Evolutionary conservation across 2,113 vertebrate species (phyloP), one percentile per base, ranked within the genome.

Genomic region (Phyllopteryx taeniolatus): DNA sequence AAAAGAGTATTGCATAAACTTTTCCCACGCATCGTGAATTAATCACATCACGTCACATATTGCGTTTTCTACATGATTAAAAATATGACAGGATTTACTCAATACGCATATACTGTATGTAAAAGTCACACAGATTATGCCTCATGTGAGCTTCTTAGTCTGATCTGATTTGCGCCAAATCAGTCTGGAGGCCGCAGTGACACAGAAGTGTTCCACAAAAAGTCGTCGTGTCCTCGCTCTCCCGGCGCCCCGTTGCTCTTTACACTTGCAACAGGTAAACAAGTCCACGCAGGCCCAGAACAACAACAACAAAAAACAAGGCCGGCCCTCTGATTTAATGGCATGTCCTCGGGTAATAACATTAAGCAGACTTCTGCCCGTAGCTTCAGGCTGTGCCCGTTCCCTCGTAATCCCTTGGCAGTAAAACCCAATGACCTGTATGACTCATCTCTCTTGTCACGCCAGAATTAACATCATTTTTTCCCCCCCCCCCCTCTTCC

Each of bases 391-490:
- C 79, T 86, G 78, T 77, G 81, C 74, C 57, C 79, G 70, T 81
- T 81, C 80, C 76, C 77, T 80, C 78, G 57, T 91, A 91, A 91
- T 91, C 89, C 85, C 69, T 71, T 79, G 80, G 80, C 81, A 31
- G 79, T 89, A 91, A 91, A 86, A 85, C 90, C 86, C 90, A 87
- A 85, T 91, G 90, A 91, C 90, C 89, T 87, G 87, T 82, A 88
- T 88, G 90, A 85, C 88, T 88, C 85, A 81, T 83, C 76, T 88
- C 84, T 71, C 82, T 81, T 72, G 84, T 90, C 88, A 89, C 78
- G 80, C 67, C 80, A 89, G 87, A 89, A 85, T 86, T 85, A 88
- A 85, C 79, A 89, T 86, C 56, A 81, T 85, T 84, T 79, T 56
- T 11, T 20, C 53, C 2, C 60, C 72, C 74, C 68, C 71, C 74